Evolutionary conservation across 2,797 vertebrate species (phyloP), one percentile per base, ranked within the genome.

Genomic region (Pempheris klunzingeri): DNA sequence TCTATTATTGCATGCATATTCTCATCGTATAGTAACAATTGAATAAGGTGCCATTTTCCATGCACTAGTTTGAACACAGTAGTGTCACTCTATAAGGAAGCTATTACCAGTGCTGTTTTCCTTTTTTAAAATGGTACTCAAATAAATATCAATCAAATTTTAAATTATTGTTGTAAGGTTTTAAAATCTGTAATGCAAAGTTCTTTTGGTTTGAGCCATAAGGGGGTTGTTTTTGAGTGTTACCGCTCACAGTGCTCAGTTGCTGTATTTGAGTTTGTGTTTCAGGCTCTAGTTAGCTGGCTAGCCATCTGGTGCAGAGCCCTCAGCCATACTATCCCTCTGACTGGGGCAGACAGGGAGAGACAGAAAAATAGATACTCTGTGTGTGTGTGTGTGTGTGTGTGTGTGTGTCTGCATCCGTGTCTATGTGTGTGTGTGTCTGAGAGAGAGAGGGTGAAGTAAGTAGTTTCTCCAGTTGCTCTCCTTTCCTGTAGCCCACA

Each of bases 401-500:
- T 34, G 55, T 32, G 22, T 53, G 54, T 43, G 34, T 43, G 72
- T 32, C 39, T 47, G 59, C 47, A 58, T 20, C 10, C 24, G 61
- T 39, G 60, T 54, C 49, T 28, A n/a, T 50, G 68, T 50, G 24
- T 47, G 55, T 47, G 61, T 64, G 50, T 30, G 49, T 32, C 17
- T 13, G n/a, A 17, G 46, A 26, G 24, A 54, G 22, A 36, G 34
- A 71, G 53, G 69, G 4, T 66, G 43, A 61, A 60, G 62, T 50
- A 22, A 55, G 64, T 67, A 39, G 50, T 83, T 83, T 76, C 67
- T 74, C 34, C 49, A 24, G 60, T 39, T 52, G 24, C 55, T 87
- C 64, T 81, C 54, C 77, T 79, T 81, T 90, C 87, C 87, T 87
- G 78, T 87, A 71, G 85, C 77, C 78, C 81, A 90, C 89, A 91